Evolutionary conservation across 2,113 vertebrate genomes (phyloP), one percentile per base, ranked within the genome.

Genomic region (Cyanistes caeruleus): DNA sequence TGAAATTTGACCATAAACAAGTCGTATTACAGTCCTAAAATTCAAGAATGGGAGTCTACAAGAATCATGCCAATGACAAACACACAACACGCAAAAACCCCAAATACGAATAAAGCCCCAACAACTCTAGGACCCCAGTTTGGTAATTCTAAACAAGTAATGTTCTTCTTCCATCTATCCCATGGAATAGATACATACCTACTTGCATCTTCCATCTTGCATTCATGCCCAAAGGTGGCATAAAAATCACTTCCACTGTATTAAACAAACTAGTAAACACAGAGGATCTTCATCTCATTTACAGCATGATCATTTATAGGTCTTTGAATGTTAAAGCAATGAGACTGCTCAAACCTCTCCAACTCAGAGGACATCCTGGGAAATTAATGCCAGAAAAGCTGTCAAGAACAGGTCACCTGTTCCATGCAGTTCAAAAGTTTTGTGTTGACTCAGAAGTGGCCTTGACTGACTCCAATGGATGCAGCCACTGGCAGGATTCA

Each of bases 371-470:
- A 41, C 17, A 64, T 41, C 14, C 53, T 83, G 55, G 53, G 59
- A 84, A 67, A 86, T 0, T 0, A 25, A 2, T 46, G 55, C 13
- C 1, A 3, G 35, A 75, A 91, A 33, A 22, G 19, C 24, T 79
- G 18, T 49, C 43, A 31, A 33, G 33, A 80, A 52, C 8, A 59
- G 19, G 35, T 72, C 7, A 2, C 15, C 23, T 62, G 33, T 48
- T 83, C 63, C 63, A 51, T 3, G 18, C 21, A 33, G 23, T 27
- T 55, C n/a, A 78, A 23, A 92, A 79, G 22, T 37, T 89, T 81
- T 53, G 12, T 49, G 10, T 65, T 56, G 23, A 28, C n/a, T 80
- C 46, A 67, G 41, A 86, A 81, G 48, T 10, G 18, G 76, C 64
- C 84, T 77, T 41, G 13, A 41, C 13, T 9, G 3, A 65, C n/a